Conservation (phyloP, 2,888 invertebrate genomes). For the Neoitamus cyanurus region DNA sequence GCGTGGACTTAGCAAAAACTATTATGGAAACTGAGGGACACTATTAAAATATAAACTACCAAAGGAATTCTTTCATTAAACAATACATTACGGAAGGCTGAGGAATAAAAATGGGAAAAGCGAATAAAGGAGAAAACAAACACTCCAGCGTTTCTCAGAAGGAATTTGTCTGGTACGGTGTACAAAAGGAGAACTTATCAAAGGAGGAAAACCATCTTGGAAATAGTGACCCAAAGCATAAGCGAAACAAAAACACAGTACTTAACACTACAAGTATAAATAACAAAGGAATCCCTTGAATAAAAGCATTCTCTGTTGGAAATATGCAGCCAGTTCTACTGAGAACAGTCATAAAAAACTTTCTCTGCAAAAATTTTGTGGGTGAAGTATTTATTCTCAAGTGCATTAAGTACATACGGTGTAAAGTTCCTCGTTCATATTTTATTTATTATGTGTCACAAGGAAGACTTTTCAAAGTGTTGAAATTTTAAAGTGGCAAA, state of each 20-base stretch:
- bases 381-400: slow-evolving; percentile 21
- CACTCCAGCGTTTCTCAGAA: not conserved
- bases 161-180: not conserved
- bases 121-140: not conserved
- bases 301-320: not conserved
- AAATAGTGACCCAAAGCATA: slow-evolving; percentile 5
- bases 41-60: not conserved
- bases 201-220: slow-evolving; percentile 6
- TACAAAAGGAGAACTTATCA: not conserved
- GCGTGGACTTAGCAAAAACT: not conserved
- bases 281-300: not conserved
- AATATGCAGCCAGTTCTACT: not conserved
- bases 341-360: slow-evolving; percentile 17
- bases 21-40: not conserved
- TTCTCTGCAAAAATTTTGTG: slow-evolving; percentile 7
- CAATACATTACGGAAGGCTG: not conserved
- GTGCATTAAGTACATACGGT: not conserved
- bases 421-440: not conserved
- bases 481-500: not conserved
- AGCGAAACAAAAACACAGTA: slow-evolving; percentile 7
- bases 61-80: slow-evolving; percentile 20
- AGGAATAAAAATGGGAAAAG: not conserved
- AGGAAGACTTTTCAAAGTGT: not conserved
- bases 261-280: slow-evolving; percentile 1
- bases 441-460: slow-evolving; percentile 4